A percentile compares a stretch with the other conserved stretches of the same genome.
phyloP scores from a whole-genome alignment of 2,888 invertebrate genomes.

The Caenorhabditis sp. region DNA sequence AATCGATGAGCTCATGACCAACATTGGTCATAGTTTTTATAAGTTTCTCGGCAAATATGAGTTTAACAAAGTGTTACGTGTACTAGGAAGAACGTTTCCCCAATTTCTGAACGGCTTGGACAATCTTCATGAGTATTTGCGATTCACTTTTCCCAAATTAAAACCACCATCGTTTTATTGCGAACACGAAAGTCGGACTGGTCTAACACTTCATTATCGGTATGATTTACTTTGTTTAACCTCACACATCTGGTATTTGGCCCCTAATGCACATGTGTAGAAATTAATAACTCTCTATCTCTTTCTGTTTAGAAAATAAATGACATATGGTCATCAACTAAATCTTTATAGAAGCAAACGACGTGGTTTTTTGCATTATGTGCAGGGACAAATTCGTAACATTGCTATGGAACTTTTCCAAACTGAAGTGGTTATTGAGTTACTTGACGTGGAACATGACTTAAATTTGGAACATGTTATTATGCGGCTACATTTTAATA shows the following conservation, averaged over 20 bases:
- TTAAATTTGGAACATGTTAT: constrained; percentile 92
- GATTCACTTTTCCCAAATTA: constrained; percentile 76
- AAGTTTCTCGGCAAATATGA: constrained; percentile 59
- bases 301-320: too few relatives aligned
- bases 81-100: constrained; percentile 67
- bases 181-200: constrained; percentile 90
- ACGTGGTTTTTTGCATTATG: constrained; percentile 92
- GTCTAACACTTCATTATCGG: constrained; percentile 89
- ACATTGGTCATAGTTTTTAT: constrained; percentile 57
- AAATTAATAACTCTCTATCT: too few relatives aligned
- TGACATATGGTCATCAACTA: background rate
- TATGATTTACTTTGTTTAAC: constrained; percentile 5
- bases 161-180: constrained; percentile 94
- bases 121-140: constrained; percentile 66
- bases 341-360: constrained; percentile 79
- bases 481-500: constrained; percentile 91
- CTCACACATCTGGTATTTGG: background rate
- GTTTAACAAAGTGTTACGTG: constrained; percentile 65
- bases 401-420: constrained; percentile 81
- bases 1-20: constrained; percentile 39
- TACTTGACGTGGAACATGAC: constrained; percentile 84
- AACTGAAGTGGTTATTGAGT: constrained; percentile 89
- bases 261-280: background rate
- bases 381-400: constrained; percentile 78
- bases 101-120: constrained; percentile 69